These are phyloP conservation scores for Cosmia trapezina DNA, from an alignment of 2,888 invertebrate species.

Conservation along the genomic window DNA sequence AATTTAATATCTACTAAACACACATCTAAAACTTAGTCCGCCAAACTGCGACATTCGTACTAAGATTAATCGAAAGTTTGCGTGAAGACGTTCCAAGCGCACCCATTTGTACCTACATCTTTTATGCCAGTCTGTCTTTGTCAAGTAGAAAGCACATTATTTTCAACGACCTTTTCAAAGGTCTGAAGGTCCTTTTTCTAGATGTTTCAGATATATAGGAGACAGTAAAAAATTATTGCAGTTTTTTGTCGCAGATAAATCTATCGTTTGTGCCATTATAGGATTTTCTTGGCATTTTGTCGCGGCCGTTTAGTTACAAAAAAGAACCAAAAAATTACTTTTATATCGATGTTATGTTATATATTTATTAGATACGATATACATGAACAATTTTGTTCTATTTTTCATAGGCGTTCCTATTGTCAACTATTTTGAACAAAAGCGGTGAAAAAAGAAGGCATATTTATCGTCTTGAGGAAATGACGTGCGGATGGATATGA, in stretches of 20 bases:
- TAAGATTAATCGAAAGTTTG: conserved; percentile 50
- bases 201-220: conserved; percentile 13
- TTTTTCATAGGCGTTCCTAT: background rate
- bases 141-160: conserved; percentile 42
- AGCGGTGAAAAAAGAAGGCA: no score
- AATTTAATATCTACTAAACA: conserved; percentile 16
- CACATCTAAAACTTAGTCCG: background rate
- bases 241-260: conserved; percentile 21
- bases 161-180: conserved; percentile 40
- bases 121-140: conserved; percentile 36
- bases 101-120: conserved; percentile 32
- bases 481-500: background rate
- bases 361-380: background rate
- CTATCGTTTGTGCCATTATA: conserved; percentile 2
- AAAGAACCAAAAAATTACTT: background rate
- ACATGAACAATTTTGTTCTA: background rate
- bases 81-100: conserved; percentile 37
- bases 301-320: background rate
- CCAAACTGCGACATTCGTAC: conserved; percentile 14
- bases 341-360: no score
- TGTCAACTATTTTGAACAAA: background rate
- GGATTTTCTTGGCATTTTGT: background rate
- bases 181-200: conserved; percentile 18
- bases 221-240: conserved; percentile 43
- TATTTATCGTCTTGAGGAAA: background rate